These are phyloP conservation scores for Luidia sarsii DNA, from an alignment of 53 echinoderm and acorn worm genomes.

Conservation along the genomic window DNA sequence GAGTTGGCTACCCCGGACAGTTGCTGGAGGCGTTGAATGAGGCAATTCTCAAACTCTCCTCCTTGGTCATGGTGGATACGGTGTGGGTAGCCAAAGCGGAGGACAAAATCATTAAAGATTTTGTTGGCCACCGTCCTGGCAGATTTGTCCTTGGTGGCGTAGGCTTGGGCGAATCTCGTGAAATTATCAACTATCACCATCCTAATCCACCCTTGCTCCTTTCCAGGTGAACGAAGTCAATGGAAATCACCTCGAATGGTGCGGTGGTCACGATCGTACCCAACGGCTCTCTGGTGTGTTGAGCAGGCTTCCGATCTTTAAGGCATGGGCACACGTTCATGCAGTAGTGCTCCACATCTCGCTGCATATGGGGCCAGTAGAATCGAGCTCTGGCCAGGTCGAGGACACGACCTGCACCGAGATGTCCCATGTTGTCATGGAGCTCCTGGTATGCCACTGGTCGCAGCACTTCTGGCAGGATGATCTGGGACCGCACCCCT, in stretches of 20 bases:
- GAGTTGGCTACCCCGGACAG: conserved; percentile 10
- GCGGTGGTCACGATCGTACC: conserved; percentile 51
- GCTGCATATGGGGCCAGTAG: no score
- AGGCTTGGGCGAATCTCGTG: no score
- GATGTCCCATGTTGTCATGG: no score
- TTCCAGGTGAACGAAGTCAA: conserved; percentile 66
- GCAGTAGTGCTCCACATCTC: conserved; percentile 14
- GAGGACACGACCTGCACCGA: conserved; percentile 76
- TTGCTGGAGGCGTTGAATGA: conserved; percentile 21
- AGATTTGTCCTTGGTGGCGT: background rate
- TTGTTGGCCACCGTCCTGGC: conserved; percentile 20
- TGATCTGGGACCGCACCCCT: conserved; percentile 17
- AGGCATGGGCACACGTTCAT: no score
- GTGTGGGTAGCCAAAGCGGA: conserved; percentile 9
- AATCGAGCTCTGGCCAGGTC: no score
- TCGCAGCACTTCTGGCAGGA: conserved; percentile 20
- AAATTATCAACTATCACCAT: conserved; percentile 58
- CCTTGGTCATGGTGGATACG: conserved; percentile 66
- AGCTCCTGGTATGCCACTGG: conserved; percentile 41
- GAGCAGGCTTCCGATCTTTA: conserved; percentile 33
- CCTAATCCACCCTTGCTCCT: conserved; percentile 54
- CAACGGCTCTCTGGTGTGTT: conserved; percentile 47
- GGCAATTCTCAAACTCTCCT: conserved; percentile 25
- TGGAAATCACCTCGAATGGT: conserved; percentile 68
- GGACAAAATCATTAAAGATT: conserved; percentile 30